Base-by-base conservation (phyloP, 2,888 invertebrate species). In the Ophraella communa region DNA sequence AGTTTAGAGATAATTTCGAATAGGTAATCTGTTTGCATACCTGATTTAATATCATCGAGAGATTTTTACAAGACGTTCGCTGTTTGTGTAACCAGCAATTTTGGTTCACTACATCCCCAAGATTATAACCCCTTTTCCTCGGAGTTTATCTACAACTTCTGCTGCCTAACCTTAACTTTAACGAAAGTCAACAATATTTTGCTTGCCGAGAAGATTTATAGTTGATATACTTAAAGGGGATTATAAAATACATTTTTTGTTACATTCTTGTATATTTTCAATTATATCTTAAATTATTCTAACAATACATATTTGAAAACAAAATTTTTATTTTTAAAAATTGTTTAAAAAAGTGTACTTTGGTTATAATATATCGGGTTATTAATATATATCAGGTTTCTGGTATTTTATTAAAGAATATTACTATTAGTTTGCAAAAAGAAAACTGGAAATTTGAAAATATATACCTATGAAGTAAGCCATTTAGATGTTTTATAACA, bases 21-120 rank as follows among this genome's bases (percentile, higher is more conserved):
- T 70, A 70, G 68, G 65, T 72, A 75, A 75, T 73, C 75, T 75
- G 74, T 75, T 75, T 75, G 73, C 71, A 66, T 73, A 75, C 74
- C 74, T 74, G 75, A 75, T 75, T 75, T 75, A 74, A 69, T 74
- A 70, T 67, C 68, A 51, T 51, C 49, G 49, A 51, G 67, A 61
- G 65, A 72, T 74, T 74, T 74, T 74, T 74, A 69, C 70, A 73
- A 73, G 73, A 70, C 68, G 69, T 53, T 69, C 67, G 39, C 35
- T 70, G 74, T 73, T 71, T 73, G 71, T 67, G 64, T 68, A 71
- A 67, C 72, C 67, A 27, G 54, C 69, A 69, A 65, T 72, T 71
- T 69, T 63, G 61, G 60, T 53, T 39, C 44, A 56, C 57, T 64
- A 58, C 42, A 42, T 33, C 51, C 44, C 24, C 64, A 49, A n/a